Conservation (phyloP, 2,113 vertebrate genomes). For the Reinhardtius hippoglossoides region DNA sequence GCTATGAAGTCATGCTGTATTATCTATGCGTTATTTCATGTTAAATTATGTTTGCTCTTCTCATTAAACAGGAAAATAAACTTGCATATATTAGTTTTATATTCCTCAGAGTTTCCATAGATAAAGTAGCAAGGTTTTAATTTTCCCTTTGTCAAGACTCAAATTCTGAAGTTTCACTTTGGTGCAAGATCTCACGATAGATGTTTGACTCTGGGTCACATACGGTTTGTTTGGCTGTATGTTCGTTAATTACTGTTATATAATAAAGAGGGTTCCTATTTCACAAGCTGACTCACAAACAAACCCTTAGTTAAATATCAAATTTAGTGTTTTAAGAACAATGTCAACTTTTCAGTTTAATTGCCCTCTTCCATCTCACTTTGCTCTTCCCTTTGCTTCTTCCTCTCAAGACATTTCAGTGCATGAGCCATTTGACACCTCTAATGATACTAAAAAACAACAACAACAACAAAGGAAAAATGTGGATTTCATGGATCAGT, state of each 20-base stretch:
- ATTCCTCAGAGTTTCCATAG: constrained; percentile 23
- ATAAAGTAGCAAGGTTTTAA: constrained; percentile 11
- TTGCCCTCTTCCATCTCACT: constrained; percentile 42
- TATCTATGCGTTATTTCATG: constrained; percentile 67
- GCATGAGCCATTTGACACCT: constrained; percentile 52
- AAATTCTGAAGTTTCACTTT: constrained; percentile 1
- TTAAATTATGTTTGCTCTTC: constrained; percentile 65
- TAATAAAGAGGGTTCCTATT: too few species aligned
- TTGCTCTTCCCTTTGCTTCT: constrained; percentile 47
- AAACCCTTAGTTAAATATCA: constrained; percentile 37
- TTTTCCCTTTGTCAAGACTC: constrained; percentile 3
- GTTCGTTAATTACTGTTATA: too few species aligned
- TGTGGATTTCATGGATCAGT: constrained; percentile 64
- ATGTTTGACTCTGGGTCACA: constrained; percentile 3
- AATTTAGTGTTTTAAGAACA: constrained; percentile 35
- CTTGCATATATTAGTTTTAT: not conserved
- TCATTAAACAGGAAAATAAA: not conserved
- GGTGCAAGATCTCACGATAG: not conserved
- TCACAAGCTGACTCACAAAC: not conserved
- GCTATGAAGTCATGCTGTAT: constrained; percentile 55
- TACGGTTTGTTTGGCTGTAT: too few species aligned
- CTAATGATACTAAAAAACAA: constrained; percentile 56
- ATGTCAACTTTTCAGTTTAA: constrained; percentile 48
- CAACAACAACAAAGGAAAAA: constrained; percentile 57
- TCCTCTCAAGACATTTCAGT: constrained; percentile 45